Base-by-base conservation (phyloP, 2,113 vertebrate species). In the Gallinago jamesoni region DNA sequence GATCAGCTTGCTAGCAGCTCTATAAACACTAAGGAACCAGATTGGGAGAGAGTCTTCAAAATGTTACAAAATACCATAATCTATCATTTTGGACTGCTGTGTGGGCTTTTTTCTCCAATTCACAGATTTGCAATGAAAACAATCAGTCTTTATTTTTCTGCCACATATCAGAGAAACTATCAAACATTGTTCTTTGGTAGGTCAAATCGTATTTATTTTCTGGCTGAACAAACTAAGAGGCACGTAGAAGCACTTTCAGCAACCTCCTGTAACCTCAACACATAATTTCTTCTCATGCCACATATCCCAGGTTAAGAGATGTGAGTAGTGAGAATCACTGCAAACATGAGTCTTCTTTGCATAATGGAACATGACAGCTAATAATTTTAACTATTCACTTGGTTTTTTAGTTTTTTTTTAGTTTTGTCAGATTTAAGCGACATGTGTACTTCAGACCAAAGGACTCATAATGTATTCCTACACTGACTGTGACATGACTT, bases 401-500 rank as follows among this genome's bases (percentile, higher is more conserved):
- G 50, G 50, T 75, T 68, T 31, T 15, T 62, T 76, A 39, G 39
- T 12, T 39, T 39, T 39, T 39, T 39, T 39, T 39, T 31, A 6
- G 1, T 33, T 75, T 35, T 45, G 2, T 24, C 64, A 43, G 14
- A 63, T 79, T 55, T 48, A 78, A 81, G n/a, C 6, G 47, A 55
- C 0, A 0, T 20, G 2, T 24, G 13, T 60, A 9, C 18, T 84
- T 88, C 30, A 84, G 68, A 47, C 7, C 5, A 19, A 59, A 73
- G 24, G 13, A 59, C 16, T 73, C 20, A 45, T 23, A 57, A 19
- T 4, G 8, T 14, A 66, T 88, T 93, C 52, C 3, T 6, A 30
- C 18, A 41, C 12, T 63, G 27, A 59, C 9, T 0, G 0, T 20
- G 14, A 64, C 56, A 66, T 9, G 1, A 7, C 39, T 62, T 66